Percentiles rank a stretch among this genome's conserved stretches.
Conservation (phyloP, 37 sponge, comb jelly and placozoan species). For the Hormiphora californensis region DNA sequence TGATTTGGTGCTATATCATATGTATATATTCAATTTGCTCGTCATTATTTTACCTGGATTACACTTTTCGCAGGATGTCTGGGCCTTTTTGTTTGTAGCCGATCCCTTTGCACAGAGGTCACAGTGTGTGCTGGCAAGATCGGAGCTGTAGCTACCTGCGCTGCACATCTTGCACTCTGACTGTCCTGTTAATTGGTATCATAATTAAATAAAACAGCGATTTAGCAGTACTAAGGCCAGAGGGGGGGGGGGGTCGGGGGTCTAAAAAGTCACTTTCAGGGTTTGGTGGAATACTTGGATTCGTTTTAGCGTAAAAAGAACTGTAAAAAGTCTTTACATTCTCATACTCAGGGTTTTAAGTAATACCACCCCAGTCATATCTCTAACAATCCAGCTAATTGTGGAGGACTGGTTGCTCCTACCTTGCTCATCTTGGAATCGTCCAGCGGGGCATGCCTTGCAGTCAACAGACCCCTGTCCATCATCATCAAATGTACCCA, state of each 20-base stretch:
- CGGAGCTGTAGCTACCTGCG: background rate
- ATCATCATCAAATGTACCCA: conserved; percentile 19
- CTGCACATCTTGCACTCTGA: background rate
- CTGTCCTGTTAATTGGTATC: background rate
- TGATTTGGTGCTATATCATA: background rate
- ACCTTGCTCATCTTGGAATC: conserved; percentile 12
- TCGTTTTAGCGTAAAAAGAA: too few species aligned
- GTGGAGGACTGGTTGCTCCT: too few species aligned
- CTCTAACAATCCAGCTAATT: too few species aligned
- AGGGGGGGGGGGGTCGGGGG: too few species aligned
- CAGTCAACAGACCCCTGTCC: conserved; percentile 4
- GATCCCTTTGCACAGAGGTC: background rate
- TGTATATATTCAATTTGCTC: background rate
- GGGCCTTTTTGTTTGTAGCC: conserved; percentile 4
- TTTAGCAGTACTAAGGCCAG: too few species aligned
- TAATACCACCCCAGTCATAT: too few species aligned
- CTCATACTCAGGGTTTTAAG: too few species aligned
- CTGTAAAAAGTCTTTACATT: too few species aligned
- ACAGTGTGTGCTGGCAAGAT: background rate
- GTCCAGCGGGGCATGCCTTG: background rate
- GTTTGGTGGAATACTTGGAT: too few species aligned
- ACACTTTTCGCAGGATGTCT: background rate
- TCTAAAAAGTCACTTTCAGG: too few species aligned
- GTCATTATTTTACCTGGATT: background rate
- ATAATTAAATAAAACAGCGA: too few species aligned